Evolutionary conservation across 2,888 invertebrate genomes (phyloP).

Genomic region (Cryptocheilus praepositus): DNA sequence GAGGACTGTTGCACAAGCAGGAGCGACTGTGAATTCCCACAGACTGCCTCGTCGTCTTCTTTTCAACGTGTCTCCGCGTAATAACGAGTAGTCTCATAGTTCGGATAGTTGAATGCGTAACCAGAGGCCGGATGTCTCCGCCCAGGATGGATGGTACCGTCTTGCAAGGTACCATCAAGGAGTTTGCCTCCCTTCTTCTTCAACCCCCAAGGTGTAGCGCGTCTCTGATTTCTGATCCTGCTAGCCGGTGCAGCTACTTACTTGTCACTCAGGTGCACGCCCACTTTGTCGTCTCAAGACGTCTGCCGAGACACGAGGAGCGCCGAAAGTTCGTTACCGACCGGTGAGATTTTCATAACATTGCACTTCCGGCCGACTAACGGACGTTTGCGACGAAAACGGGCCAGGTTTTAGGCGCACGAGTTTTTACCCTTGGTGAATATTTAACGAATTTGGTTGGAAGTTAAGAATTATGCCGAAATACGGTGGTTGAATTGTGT

Average conservation of each 20-base stretch:
- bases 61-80: conserved; percentile 19
- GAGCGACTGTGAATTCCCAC: conserved; percentile 45
- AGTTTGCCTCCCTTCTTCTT: conserved; percentile 47
- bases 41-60: conserved; percentile 28
- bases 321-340: conserved; percentile 63
- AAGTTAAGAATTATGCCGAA: too few relatives aligned
- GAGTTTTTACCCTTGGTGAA: too few relatives aligned
- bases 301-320: conserved; percentile 25
- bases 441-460: too few relatives aligned
- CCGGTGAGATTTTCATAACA: conserved; percentile 71
- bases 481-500: too few relatives aligned
- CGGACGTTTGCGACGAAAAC: conserved; percentile 54
- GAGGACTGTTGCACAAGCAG: conserved; percentile 4
- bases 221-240: conserved; percentile 74
- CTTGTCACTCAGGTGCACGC: conserved; percentile 64
- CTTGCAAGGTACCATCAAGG: conserved; percentile 60
- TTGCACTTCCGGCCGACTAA: conserved; percentile 72
- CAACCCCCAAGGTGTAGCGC: conserved; percentile 31
- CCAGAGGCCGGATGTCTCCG: conserved; percentile 74
- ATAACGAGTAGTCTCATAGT: conserved; percentile 46
- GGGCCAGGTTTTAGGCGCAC: too few relatives aligned
- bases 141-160: conserved; percentile 69
- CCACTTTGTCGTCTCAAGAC: conserved; percentile 32
- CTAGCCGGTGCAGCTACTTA: conserved; percentile 72
- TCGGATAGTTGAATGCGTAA: conserved; percentile 68